These are phyloP conservation scores for Polypedilum pembai DNA, from an alignment of 1,140 invertebrate genomes.

Conservation along the genomic window DNA sequence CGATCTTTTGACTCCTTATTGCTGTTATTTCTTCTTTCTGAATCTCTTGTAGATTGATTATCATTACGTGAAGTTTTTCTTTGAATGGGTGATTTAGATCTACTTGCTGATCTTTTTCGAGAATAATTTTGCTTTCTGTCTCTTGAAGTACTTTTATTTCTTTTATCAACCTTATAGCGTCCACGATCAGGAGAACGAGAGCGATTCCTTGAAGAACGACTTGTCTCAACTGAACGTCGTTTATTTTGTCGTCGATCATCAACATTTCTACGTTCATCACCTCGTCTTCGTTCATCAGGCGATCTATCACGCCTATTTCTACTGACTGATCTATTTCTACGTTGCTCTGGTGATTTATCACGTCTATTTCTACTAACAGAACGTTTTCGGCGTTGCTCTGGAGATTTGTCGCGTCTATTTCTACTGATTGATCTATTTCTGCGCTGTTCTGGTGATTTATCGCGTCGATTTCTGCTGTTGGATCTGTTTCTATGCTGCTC, in stretches of 20 bases:
- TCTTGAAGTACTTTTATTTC: not conserved
- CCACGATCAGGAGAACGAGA: too few species aligned
- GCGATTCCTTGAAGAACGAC: not conserved
- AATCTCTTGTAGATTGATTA: not conserved
- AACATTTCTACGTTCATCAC: not conserved
- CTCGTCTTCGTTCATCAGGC: not conserved
- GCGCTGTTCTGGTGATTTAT: conserved; percentile 7
- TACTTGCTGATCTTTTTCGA: conserved; percentile 13
- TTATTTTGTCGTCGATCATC: not conserved
- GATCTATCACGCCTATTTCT: not conserved
- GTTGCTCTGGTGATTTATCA: not conserved
- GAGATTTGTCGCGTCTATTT: not conserved
- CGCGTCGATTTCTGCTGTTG: not conserved
- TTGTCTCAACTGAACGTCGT: not conserved
- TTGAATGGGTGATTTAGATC: not conserved
- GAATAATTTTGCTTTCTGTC: not conserved
- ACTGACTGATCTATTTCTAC: not conserved
- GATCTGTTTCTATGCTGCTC: conserved; percentile 32
- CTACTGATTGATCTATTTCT: not conserved
- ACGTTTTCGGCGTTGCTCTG: too few species aligned
- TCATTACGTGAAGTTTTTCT: not conserved
- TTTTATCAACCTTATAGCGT: not conserved
- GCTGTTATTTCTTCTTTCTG: not conserved
- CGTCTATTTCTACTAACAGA: not conserved
- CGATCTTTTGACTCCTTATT: conserved; percentile 28